phyloP scores from a whole-genome alignment of 2,888 invertebrate species.

The Pollenia griseotomentosa region DNA sequence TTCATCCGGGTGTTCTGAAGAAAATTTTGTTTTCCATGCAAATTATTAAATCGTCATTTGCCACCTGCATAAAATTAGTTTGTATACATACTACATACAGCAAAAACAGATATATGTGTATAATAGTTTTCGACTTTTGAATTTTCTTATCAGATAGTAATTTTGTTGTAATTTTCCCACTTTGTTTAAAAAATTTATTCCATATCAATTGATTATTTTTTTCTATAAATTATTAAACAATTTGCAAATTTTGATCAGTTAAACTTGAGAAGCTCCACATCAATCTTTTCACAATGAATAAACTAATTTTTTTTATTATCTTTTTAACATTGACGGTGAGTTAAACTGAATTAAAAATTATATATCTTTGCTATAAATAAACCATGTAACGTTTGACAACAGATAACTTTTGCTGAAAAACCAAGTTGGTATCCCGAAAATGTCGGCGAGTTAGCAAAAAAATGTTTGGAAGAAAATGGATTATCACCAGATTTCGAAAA shows the following conservation, averaged over 20 bases:
- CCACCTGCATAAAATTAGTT: too few relatives aligned
- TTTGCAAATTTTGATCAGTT: neutral
- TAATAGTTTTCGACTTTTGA: too few relatives aligned
- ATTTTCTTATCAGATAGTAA: too few relatives aligned
- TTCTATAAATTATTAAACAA: conserved; percentile 9
- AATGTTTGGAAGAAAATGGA: conserved; percentile 43
- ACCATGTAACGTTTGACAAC: neutral
- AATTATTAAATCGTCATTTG: too few relatives aligned
- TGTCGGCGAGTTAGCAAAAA: neutral
- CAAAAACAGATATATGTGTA: too few relatives aligned
- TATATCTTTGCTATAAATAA: neutral
- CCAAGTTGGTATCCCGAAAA: conserved; percentile 51
- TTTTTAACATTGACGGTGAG: conserved; percentile 1
- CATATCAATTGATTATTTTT: neutral
- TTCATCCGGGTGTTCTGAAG: too few relatives aligned
- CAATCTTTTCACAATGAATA: neutral
- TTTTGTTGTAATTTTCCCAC: too few relatives aligned
- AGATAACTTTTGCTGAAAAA: conserved; percentile 11
- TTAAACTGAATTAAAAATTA: neutral
- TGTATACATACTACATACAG: too few relatives aligned
- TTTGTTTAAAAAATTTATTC: too few relatives aligned
- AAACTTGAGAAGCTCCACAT: neutral
- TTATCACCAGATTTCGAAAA: neutral
- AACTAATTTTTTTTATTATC: neutral
- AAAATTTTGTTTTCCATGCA: too few relatives aligned